These are phyloP conservation scores for Chinchilla lanigera DNA, from an alignment of 2,113 vertebrate species.

Conservation along the genomic window DNA sequence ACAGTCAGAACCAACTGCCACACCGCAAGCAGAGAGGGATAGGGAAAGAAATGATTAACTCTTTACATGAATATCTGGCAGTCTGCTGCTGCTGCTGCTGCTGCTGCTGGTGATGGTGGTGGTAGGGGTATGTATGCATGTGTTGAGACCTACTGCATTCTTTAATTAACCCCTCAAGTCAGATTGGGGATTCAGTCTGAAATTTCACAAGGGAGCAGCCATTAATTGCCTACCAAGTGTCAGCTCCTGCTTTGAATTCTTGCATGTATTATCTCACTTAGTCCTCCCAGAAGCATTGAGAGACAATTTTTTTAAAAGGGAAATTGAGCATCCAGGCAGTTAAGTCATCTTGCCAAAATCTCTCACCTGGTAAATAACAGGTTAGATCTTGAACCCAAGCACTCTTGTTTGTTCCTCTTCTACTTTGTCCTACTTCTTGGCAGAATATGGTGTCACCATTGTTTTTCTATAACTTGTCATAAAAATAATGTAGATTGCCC, in stretches of 20 bases:
- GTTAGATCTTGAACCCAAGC: not conserved
- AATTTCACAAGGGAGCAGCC: not conserved
- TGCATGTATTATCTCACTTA: not conserved
- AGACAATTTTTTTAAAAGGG: not conserved
- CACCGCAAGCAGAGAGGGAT: not conserved
- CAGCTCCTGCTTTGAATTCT: not conserved
- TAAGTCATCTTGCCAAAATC: not conserved
- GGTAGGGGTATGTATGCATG: not conserved
- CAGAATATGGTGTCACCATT: not conserved
- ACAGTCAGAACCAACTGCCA: not conserved
- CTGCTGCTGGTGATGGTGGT: not conserved
- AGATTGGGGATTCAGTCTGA: not conserved
- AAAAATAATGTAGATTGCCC: not conserved
- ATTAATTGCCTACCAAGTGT: not conserved
- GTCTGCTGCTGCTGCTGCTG: not conserved
- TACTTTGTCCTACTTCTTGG: not conserved
- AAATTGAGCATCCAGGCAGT: not conserved
- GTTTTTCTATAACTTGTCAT: not conserved
- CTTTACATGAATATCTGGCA: not conserved
- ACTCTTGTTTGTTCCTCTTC: not conserved
- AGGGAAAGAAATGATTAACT: not conserved
- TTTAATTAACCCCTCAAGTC: conserved; percentile 3
- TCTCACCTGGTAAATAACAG: not conserved
- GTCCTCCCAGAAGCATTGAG: not conserved
- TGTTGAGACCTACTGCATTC: not conserved